Percentiles rank a stretch among this genome's conserved stretches.
Conservation (phyloP, 2,797 vertebrate genomes). For the Pseudochromis fuscus region DNA sequence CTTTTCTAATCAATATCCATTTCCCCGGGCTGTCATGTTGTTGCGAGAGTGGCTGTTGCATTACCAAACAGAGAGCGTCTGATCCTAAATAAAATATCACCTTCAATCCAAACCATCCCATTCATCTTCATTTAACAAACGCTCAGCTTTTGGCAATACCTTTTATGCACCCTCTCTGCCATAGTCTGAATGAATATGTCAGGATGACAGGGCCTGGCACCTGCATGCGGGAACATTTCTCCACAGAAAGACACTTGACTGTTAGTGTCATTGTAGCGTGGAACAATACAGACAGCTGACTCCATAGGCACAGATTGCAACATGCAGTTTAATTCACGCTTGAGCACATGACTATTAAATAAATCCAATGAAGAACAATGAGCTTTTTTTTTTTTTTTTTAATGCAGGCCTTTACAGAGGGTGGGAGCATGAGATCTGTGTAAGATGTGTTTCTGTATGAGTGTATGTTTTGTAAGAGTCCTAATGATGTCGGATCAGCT, state of each 20-base stretch:
- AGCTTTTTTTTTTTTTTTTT: no score
- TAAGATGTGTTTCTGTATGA: not conserved
- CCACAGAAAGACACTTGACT: constrained; percentile 31
- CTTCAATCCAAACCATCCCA: constrained; percentile 82
- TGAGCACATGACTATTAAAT: constrained; percentile 27
- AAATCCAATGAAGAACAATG: constrained; percentile 26
- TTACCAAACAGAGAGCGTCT: constrained; percentile 84
- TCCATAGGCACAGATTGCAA: constrained; percentile 25
- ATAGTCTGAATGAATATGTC: constrained; percentile 72
- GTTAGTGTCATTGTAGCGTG: constrained; percentile 42
- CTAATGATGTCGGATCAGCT: constrained; percentile 43
- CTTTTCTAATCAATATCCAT: constrained; percentile 89
- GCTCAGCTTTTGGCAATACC: constrained; percentile 76
- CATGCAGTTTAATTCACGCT: constrained; percentile 47
- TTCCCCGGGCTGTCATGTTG: constrained; percentile 85
- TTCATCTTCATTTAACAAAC: constrained; percentile 87
- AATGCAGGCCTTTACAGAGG: constrained; percentile 4
- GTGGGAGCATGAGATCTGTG: constrained; percentile 14
- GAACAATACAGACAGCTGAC: constrained; percentile 23
- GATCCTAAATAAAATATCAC: constrained; percentile 89
- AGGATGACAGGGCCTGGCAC: constrained; percentile 68
- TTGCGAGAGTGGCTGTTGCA: constrained; percentile 79
- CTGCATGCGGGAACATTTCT: constrained; percentile 48
- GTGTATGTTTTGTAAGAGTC: constrained; percentile 21
- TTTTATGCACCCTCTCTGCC: constrained; percentile 70